These are phyloP conservation scores for Myripristis jacobus DNA, from an alignment of 2,797 vertebrate species.

Conservation along the genomic window DNA sequence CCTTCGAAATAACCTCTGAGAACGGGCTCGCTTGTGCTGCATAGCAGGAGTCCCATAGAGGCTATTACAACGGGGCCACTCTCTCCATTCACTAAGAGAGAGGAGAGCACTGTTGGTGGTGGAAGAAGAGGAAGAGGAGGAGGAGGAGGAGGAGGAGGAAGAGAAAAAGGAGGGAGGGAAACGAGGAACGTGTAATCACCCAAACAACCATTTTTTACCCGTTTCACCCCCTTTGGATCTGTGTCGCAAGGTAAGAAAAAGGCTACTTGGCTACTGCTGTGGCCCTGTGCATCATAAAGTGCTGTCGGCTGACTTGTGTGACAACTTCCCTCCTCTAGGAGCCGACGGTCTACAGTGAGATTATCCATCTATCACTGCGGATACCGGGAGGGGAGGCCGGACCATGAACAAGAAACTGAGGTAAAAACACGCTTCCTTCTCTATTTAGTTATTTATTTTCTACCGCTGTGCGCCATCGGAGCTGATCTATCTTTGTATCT, in stretches of 20 bases:
- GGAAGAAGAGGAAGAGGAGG: not conserved
- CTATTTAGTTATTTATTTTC: not conserved
- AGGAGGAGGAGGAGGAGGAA: conserved; percentile 13
- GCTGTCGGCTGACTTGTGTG: conserved; percentile 54
- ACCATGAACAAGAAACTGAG: conserved; percentile 33
- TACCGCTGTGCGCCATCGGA: conserved; percentile 13
- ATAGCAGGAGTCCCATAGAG: conserved; percentile 58
- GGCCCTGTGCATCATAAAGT: conserved; percentile 59
- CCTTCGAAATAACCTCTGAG: conserved; percentile 40
- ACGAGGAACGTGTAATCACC: conserved; percentile 75
- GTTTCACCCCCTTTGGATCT: conserved; percentile 75
- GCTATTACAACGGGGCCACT: conserved; percentile 57
- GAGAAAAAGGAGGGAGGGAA: conserved; percentile 42
- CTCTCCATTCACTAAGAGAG: conserved; percentile 62
- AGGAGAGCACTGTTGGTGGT: conserved; percentile 45
- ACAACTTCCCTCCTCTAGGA: conserved; percentile 56
- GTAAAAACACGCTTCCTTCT: conserved; percentile 60
- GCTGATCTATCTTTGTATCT: no score
- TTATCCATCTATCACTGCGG: conserved; percentile 61
- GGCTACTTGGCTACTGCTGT: conserved; percentile 48
- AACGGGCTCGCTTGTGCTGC: conserved; percentile 42
- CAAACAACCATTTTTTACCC: conserved; percentile 78
- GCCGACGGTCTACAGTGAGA: conserved; percentile 45
- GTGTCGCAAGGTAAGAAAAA: conserved; percentile 72
- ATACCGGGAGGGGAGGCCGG: conserved; percentile 60